A percentile compares a stretch with the other conserved stretches of the same genome.
These are phyloP conservation scores for Achatina immaculata DNA, from an alignment of 1,140 invertebrate genomes.

Conservation along the genomic window DNA sequence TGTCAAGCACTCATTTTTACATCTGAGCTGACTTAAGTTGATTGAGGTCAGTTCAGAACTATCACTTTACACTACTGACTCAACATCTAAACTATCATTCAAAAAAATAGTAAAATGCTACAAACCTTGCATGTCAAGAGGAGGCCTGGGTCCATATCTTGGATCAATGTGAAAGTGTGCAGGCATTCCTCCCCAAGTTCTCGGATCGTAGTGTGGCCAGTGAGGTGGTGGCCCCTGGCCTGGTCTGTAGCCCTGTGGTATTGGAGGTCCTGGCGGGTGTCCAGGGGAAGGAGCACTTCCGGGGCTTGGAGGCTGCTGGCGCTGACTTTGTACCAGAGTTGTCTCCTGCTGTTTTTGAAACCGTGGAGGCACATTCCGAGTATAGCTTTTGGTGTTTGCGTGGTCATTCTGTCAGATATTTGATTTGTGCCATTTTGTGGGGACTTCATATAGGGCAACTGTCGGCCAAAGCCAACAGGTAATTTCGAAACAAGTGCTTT, in stretches of 20 bases:
- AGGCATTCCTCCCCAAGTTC: constrained; percentile 64
- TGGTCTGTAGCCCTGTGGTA: constrained; percentile 54
- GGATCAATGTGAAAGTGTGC: constrained; percentile 60
- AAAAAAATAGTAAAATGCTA: too few species aligned
- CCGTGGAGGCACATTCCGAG: constrained; percentile 85
- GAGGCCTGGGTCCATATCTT: constrained; percentile 59
- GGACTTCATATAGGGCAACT: too few species aligned
- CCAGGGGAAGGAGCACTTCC: constrained; percentile 15
- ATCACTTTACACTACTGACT: too few species aligned
- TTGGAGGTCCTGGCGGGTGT: constrained; percentile 37
- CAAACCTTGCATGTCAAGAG: constrained; percentile 66
- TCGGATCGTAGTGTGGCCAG: constrained; percentile 60
- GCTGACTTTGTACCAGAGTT: constrained; percentile 42
- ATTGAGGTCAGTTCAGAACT: too few species aligned
- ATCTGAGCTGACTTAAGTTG: too few species aligned
- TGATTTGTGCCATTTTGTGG: background rate
- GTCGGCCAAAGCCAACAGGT: too few species aligned
- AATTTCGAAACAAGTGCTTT: too few species aligned
- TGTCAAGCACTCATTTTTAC: too few species aligned
- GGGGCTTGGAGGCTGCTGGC: constrained; percentile 43
- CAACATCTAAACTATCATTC: too few species aligned
- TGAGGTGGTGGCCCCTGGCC: constrained; percentile 62
- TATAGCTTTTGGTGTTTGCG: constrained; percentile 76
- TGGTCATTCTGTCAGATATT: constrained; percentile 43
- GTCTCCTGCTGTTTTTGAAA: constrained; percentile 80